Evolutionary conservation across 2,113 vertebrate species (phyloP).

Genomic region (Salminus brasiliensis): DNA sequence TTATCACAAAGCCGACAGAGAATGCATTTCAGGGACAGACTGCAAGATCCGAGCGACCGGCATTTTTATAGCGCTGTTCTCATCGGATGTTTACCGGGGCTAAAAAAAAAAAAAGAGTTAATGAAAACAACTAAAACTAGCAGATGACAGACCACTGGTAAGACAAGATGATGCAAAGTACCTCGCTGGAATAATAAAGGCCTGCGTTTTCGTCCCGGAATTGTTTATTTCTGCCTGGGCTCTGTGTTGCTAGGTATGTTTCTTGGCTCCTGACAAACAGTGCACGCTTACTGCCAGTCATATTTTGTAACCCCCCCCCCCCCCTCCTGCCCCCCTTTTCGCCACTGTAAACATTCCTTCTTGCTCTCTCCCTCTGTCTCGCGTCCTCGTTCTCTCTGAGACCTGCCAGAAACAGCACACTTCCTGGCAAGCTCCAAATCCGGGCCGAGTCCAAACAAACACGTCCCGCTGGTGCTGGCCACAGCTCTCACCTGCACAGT

Average conservation of each 20-base stretch:
- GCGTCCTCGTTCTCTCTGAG: conserved; percentile 71
- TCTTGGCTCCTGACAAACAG: conserved; percentile 64
- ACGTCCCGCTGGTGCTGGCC: conserved; percentile 73
- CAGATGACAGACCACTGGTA: neutral
- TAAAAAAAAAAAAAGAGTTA: conserved; percentile 21
- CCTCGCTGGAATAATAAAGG: conserved; percentile 14
- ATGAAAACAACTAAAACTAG: neutral
- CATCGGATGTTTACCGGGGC: conserved; percentile 57
- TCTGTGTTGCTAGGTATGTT: conserved; percentile 56
- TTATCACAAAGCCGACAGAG: conserved; percentile 74
- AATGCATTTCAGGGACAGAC: conserved; percentile 64
- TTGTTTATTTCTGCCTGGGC: neutral
- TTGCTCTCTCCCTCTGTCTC: neutral
- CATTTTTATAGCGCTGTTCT: conserved; percentile 64
- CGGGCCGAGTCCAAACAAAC: conserved; percentile 88
- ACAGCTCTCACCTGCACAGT: conserved; percentile 85
- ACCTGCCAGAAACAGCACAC: conserved; percentile 86
- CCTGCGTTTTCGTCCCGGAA: neutral
- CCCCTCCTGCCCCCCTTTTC: conserved; percentile 67
- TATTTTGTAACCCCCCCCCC: conserved; percentile 83
- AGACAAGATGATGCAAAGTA: neutral
- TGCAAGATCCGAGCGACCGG: conserved; percentile 64
- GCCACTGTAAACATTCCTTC: conserved; percentile 73
- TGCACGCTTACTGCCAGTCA: conserved; percentile 69
- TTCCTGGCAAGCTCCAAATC: conserved; percentile 79